Evolutionary conservation across 2,888 invertebrate genomes (phyloP), one percentile per base, ranked within the genome.

Genomic region (Aleiodes alternator): DNA sequence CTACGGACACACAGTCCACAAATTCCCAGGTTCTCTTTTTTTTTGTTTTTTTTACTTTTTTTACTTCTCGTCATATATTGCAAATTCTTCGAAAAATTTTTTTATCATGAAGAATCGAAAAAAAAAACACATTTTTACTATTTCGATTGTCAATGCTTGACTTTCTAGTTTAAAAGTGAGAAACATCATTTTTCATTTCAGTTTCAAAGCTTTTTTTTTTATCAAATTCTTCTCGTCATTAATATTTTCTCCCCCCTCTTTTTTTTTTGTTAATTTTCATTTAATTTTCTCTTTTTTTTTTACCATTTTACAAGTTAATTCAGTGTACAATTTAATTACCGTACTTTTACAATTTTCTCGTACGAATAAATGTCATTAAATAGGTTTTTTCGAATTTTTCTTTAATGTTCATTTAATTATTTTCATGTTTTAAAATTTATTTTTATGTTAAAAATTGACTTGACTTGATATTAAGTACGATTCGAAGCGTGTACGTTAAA

Each of bases 111-210:
- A 23, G 11, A 14, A 43, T 11, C 43, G 9, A 43, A 72, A 59
- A 31, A 59, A 31, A 53, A 6, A 61, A 59, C 6, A 38, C 5
- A 16, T 66, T 55, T 82, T 80, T 84, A 82, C 82, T 87, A 85
- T 83, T 86, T 87, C 85, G 89, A 89, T 89, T 89, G 89, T 89
- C 89, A 86, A 87, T 87, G 89, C 89, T 88, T 85, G 86, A 88
- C 88, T 88, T 89, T 89, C 88, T 84, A 83, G 83, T 82, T 70
- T 34, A 34, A 34, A 56, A 72, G 71, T 73, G 76, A 55, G 68
- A 68, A 56, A 43, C 56, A 66, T 57, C 12, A 43, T 55, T 16
- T 23, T 56, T 66, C n/a, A 9, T 53, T 55, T 34, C 43, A 43
- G 7, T 66, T 55, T 66, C 51, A 38, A 61, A 38, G 55, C 72